phyloP scores from a whole-genome alignment of 53 echinoderm and acorn worm species.

The Mesocentrotus franciscanus region DNA sequence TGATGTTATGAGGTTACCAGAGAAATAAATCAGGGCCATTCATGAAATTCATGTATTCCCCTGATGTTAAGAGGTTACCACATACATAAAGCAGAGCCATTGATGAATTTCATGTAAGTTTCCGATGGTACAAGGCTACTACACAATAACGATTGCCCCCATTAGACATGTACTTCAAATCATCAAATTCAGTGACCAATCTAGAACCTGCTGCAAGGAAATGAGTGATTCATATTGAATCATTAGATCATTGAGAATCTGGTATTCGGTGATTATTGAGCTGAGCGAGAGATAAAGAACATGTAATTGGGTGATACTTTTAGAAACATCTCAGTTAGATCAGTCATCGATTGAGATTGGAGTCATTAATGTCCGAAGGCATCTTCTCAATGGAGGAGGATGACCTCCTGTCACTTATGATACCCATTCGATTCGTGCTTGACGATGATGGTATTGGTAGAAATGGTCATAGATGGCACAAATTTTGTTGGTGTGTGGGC shows the following conservation, averaged over 20 bases:
- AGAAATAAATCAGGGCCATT: no score
- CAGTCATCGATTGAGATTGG: not conserved
- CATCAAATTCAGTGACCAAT: not conserved
- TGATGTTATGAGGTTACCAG: no score
- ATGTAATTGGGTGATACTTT: not conserved
- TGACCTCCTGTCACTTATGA: not conserved
- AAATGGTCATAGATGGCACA: not conserved
- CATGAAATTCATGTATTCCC: no score
- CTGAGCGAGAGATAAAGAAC: not conserved
- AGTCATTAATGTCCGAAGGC: not conserved
- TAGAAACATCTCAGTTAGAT: not conserved
- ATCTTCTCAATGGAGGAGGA: not conserved
- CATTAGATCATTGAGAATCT: not conserved
- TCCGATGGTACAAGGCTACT: not conserved
- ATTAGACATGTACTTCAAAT: not conserved
- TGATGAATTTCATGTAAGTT: not conserved
- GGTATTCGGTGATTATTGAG: not conserved
- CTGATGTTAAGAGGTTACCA: not conserved
- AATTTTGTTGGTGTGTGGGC: not conserved
- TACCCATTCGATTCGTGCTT: not conserved
- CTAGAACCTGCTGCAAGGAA: not conserved
- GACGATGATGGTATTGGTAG: not conserved
- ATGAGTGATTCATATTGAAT: conserved; percentile 30
- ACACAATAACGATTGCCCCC: not conserved
- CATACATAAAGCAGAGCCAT: not conserved